Conservation (phyloP, 1,140 invertebrate genomes). For the Drosophila sucinea region DNA sequence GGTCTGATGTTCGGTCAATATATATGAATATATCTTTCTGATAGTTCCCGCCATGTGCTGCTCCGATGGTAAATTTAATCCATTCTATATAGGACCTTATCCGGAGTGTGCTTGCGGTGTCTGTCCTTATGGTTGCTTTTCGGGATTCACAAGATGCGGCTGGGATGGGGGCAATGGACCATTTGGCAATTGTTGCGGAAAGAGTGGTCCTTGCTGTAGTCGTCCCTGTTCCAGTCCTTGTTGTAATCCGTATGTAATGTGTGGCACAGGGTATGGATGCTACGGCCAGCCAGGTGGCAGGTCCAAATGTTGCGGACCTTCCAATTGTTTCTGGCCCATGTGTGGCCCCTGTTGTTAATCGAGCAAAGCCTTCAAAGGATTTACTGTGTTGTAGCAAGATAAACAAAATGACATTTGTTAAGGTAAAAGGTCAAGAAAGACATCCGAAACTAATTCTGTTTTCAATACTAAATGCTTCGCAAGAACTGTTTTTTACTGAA, state of each 20-base stretch:
- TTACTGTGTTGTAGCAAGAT: slow-evolving; percentile 43
- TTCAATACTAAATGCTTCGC: no score
- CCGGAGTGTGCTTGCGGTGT: slow-evolving; percentile 47
- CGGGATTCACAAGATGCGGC: slow-evolving; percentile 49
- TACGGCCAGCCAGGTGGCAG: slow-evolving; percentile 26
- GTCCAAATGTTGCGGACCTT: background rate
- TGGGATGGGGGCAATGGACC: slow-evolving; percentile 36
- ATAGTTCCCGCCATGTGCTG: slow-evolving; percentile 31
- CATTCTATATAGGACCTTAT: slow-evolving; percentile 53
- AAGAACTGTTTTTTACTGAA: background rate
- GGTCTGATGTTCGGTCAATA: background rate
- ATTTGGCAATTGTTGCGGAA: slow-evolving; percentile 22
- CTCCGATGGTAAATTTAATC: slow-evolving; percentile 38
- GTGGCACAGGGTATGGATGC: slow-evolving; percentile 19
- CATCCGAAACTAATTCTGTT: background rate
- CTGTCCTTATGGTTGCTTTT: slow-evolving; percentile 46
- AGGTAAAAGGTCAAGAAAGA: background rate
- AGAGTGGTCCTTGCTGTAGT: background rate
- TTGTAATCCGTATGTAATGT: slow-evolving; percentile 27
- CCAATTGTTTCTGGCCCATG: background rate
- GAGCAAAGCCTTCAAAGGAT: slow-evolving; percentile 10
- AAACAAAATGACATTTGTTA: background rate
- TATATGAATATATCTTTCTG: background rate
- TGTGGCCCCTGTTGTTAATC: slow-evolving; percentile 13
- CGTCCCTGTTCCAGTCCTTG: background rate